Evolutionary conservation across 2,113 vertebrate genomes (phyloP).

Genomic region (Nothoprocta pentlandii): DNA sequence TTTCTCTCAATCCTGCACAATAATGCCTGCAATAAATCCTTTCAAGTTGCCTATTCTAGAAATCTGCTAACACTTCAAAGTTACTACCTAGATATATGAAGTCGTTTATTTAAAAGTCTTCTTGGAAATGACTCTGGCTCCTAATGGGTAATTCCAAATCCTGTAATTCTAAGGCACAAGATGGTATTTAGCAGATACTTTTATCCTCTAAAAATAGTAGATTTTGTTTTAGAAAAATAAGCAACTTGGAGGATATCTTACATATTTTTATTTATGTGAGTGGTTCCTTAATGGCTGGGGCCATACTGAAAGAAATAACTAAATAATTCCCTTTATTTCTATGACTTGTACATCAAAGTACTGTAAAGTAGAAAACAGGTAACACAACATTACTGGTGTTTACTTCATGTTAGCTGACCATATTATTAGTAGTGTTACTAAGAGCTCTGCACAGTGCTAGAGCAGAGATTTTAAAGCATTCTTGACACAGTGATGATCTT

Average conservation of each 20-base stretch:
- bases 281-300: not conserved
- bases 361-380: not conserved
- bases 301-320: not conserved
- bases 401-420: not conserved
- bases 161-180: conserved; percentile 13
- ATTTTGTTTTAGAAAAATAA: not conserved
- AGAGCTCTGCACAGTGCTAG: not conserved
- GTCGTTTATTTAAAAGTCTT: not conserved
- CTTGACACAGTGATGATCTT: not conserved
- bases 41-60: not conserved
- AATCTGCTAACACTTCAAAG: not conserved
- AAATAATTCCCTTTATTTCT: not conserved
- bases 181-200: not conserved
- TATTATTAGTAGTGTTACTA: not conserved
- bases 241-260: not conserved
- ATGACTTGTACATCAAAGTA: not conserved
- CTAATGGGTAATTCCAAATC: not conserved
- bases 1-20: not conserved
- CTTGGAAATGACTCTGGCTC: not conserved
- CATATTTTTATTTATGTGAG: not conserved
- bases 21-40: not conserved
- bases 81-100: not conserved
- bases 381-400: not conserved
- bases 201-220: not conserved
- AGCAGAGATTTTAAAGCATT: not conserved